phyloP scores from a whole-genome alignment of 2,888 invertebrate genomes.

The Malthinus flaveolus region DNA sequence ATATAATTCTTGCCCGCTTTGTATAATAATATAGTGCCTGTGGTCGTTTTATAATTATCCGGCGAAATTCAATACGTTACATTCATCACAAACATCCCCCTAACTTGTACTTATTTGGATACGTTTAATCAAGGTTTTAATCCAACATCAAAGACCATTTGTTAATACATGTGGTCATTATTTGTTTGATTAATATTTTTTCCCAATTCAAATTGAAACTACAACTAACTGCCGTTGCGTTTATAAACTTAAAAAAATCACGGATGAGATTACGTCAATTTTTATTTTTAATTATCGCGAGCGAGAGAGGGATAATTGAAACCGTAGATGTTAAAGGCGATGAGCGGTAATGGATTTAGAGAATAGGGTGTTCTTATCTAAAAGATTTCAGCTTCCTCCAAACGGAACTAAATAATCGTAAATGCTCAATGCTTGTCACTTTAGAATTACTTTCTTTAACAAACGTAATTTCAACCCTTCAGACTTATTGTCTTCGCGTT shows the following conservation, averaged over 20 bases:
- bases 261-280: conserved; percentile 26
- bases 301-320: conserved; percentile 37
- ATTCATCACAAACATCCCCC: conserved; percentile 16
- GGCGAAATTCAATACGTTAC: conserved; percentile 24
- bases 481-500: neutral
- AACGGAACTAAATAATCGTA: conserved; percentile 23
- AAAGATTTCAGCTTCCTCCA: conserved; percentile 29
- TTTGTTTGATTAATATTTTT: conserved; percentile 3
- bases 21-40: conserved; percentile 17
- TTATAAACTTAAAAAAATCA: conserved; percentile 5
- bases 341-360: conserved; percentile 37
- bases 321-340: conserved; percentile 38
- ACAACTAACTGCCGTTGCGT: too few species aligned
- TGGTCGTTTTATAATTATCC: conserved; percentile 28
- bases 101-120: neutral
- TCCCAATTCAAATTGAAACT: too few species aligned
- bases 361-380: conserved; percentile 35
- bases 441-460: conserved; percentile 11
- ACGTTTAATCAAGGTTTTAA: conserved; percentile 22
- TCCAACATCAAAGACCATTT: conserved; percentile 27
- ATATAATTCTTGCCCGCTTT: conserved; percentile 2
- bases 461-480: conserved; percentile 16
- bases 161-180: conserved; percentile 12
- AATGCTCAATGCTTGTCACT: conserved; percentile 23
- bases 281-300: conserved; percentile 30